These are phyloP conservation scores for Mamestra brassicae DNA, from an alignment of 2,888 invertebrate species.

Conservation along the genomic window DNA sequence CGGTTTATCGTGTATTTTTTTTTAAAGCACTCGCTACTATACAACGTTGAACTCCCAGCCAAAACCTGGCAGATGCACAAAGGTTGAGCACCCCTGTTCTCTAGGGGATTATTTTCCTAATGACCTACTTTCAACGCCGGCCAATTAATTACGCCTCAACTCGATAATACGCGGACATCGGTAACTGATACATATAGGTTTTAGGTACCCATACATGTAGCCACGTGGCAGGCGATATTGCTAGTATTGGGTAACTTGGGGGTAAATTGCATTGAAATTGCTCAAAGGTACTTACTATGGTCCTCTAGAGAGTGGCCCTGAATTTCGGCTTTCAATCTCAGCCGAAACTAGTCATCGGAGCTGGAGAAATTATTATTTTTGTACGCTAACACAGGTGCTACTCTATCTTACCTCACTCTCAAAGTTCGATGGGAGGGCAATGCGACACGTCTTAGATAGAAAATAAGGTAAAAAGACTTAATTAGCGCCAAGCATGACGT, in stretches of 20 bases:
- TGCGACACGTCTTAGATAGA: too few relatives aligned
- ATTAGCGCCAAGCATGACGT: too few relatives aligned
- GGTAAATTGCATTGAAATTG: not conserved
- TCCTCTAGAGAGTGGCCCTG: not conserved
- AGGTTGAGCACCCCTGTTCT: slow-evolving; percentile 16
- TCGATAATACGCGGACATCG: slow-evolving; percentile 54
- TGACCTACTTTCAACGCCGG: slow-evolving; percentile 59
- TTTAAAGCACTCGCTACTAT: not conserved
- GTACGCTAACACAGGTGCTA: too few relatives aligned
- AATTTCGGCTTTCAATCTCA: too few relatives aligned
- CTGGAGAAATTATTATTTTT: too few relatives aligned
- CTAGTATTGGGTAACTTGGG: not conserved
- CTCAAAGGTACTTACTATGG: too few relatives aligned
- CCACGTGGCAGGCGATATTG: too few relatives aligned
- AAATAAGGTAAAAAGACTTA: too few relatives aligned
- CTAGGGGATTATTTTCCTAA: slow-evolving; percentile 59
- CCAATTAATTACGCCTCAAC: slow-evolving; percentile 59
- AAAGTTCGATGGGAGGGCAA: too few relatives aligned
- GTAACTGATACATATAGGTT: slow-evolving; percentile 20
- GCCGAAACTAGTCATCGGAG: too few relatives aligned
- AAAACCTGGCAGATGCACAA: not conserved
- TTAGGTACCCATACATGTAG: not conserved
- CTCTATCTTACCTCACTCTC: too few relatives aligned
- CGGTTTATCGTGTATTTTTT: too few relatives aligned
- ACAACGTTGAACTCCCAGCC: not conserved